Evolutionary conservation across 2,888 invertebrate genomes (phyloP).

Genomic region (Ernsta delagoae): DNA sequence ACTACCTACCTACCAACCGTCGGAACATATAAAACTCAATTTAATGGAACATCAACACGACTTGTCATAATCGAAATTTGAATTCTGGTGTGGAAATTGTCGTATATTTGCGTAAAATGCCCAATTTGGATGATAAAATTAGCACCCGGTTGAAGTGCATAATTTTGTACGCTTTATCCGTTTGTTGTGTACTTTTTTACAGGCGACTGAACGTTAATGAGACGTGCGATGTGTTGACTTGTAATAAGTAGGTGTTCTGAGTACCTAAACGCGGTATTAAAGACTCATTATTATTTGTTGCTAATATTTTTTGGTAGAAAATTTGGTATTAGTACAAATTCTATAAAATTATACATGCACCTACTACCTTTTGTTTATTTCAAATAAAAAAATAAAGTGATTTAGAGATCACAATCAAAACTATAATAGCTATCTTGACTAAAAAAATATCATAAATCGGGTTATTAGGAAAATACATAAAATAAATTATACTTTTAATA

Average conservation of each 20-base stretch:
- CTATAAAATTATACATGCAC: too few species aligned
- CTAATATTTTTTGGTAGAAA: too few species aligned
- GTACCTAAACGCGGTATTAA: conserved; percentile 18
- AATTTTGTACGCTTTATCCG: conserved; percentile 44
- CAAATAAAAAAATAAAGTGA: too few species aligned
- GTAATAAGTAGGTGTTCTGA: conserved; percentile 9
- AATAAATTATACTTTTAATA: conserved; percentile 45
- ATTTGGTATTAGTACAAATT: too few species aligned
- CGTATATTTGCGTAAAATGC: conserved; percentile 47
- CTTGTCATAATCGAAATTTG: conserved; percentile 49
- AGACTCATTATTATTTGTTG: too few species aligned
- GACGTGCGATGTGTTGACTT: conserved; percentile 26
- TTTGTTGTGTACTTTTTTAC: conserved; percentile 31
- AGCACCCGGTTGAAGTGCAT: conserved; percentile 48
- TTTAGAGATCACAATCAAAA: background rate
- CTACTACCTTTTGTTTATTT: too few species aligned
- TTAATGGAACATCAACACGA: conserved; percentile 44
- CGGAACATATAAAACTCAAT: conserved; percentile 46
- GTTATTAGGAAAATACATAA: conserved; percentile 39
- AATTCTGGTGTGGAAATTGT: conserved; percentile 43
- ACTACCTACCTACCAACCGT: conserved; percentile 38
- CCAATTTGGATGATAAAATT: conserved; percentile 58
- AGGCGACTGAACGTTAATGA: conserved; percentile 27
- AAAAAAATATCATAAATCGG: conserved; percentile 41
- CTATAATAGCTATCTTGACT: too few species aligned